Conservation (phyloP, 2,113 vertebrate genomes). For the Varanus salvator region DNA sequence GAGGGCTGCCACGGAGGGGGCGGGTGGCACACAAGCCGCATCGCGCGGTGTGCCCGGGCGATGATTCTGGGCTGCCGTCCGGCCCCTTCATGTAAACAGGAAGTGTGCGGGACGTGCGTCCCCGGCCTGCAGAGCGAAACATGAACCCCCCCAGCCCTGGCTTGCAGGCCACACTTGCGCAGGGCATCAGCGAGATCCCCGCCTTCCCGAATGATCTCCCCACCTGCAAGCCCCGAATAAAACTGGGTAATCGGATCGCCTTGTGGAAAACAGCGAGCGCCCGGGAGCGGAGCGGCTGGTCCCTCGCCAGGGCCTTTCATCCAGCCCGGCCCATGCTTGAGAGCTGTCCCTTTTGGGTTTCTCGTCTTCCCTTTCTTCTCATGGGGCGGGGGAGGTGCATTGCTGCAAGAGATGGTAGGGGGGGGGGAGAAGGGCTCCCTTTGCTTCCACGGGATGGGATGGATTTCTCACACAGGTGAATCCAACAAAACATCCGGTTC, state of each 20-base stretch:
- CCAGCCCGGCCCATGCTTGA: neutral
- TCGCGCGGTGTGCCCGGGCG: too few species aligned
- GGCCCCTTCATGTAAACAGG: neutral
- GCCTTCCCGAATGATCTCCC: neutral
- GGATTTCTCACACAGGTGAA: slow-evolving; percentile 44
- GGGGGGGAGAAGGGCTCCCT: neutral
- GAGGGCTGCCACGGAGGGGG: rapidly evolving
- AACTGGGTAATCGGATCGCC: neutral
- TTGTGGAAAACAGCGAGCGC: neutral
- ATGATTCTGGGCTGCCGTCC: too few species aligned
- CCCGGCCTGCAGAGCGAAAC: neutral
- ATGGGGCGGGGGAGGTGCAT: neutral
- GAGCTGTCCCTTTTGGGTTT: neutral
- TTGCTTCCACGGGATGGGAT: too few species aligned
- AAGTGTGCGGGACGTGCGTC: neutral
- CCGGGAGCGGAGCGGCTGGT: neutral
- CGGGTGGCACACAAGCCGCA: neutral
- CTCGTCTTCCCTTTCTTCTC: too few species aligned
- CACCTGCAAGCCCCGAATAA: rapidly evolving
- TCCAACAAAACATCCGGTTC: slow-evolving; percentile 31
- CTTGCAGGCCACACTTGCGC: neutral
- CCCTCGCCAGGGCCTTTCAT: neutral
- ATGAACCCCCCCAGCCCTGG: neutral
- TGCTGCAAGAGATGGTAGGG: neutral
- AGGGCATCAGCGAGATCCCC: neutral